Evolutionary conservation across 92 coral and sea anemone species (phyloP).

Genomic region (Phenganax marumi): DNA sequence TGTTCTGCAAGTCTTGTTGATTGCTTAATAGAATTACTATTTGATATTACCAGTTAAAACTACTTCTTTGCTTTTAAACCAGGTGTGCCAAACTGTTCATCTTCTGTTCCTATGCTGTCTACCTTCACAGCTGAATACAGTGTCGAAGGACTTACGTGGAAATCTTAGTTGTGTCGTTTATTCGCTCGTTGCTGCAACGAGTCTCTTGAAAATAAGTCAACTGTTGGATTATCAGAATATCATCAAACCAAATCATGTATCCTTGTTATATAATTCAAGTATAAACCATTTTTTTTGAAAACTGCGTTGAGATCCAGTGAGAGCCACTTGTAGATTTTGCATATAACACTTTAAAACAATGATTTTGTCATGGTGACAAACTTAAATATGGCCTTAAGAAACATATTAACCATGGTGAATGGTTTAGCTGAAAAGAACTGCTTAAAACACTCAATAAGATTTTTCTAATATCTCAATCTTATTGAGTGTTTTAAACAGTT

Average conservation of each 20-base stretch:
- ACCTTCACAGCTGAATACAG: constrained; percentile 82
- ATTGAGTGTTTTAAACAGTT: too few relatives aligned
- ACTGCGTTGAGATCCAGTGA: too few relatives aligned
- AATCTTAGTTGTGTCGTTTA: constrained; percentile 73
- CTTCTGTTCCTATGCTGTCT: constrained; percentile 82
- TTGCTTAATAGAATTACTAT: neutral
- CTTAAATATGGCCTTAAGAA: too few relatives aligned
- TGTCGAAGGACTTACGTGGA: constrained; percentile 94
- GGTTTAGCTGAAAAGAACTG: too few relatives aligned
- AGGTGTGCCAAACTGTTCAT: constrained; percentile 82
- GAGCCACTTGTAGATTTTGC: too few relatives aligned
- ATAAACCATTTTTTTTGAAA: too few relatives aligned
- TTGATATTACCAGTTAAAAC: too few relatives aligned
- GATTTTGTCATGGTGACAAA: too few relatives aligned
- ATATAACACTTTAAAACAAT: too few relatives aligned
- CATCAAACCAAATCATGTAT: constrained; percentile 90
- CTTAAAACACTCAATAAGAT: too few relatives aligned
- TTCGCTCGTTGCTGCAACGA: constrained; percentile 77
- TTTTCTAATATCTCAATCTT: too few relatives aligned
- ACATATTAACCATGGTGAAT: too few relatives aligned
- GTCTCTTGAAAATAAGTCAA: constrained; percentile 77
- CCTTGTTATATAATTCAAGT: constrained; percentile 20
- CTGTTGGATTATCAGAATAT: constrained; percentile 72
- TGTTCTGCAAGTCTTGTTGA: neutral
- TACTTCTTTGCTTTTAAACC: constrained; percentile 11